These are phyloP conservation scores for Xiphorhynchus erythropygius DNA, from an alignment of 2,797 vertebrate species.

Conservation along the genomic window DNA sequence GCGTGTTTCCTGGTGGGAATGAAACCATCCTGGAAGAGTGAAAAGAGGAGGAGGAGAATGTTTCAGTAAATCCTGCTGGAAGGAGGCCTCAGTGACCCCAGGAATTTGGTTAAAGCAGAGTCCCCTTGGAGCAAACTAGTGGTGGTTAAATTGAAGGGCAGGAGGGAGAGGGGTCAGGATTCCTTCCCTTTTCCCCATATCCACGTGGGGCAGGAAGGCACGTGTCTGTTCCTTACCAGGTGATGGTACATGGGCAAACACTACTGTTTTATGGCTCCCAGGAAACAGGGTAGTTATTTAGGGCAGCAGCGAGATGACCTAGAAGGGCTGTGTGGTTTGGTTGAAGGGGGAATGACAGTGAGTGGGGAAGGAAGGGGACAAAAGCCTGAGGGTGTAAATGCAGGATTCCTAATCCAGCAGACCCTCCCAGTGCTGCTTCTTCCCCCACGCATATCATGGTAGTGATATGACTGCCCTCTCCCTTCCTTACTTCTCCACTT, in stretches of 20 bases:
- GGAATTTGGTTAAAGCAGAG: neutral
- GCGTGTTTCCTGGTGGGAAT: neutral
- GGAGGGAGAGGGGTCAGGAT: neutral
- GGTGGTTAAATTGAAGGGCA: neutral
- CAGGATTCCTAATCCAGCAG: neutral
- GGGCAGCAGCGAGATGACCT: neutral
- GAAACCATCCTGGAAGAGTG: neutral
- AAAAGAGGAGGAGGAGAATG: neutral
- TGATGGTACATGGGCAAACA: neutral
- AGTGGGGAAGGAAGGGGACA: neutral
- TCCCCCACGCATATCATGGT: accelerated
- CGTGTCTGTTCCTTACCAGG: accelerated
- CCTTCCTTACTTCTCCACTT: neutral
- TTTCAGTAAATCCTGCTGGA: neutral
- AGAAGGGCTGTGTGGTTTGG: neutral
- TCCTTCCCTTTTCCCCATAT: neutral
- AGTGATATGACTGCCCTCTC: neutral
- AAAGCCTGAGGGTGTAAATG: neutral
- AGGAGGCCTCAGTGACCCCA: neutral
- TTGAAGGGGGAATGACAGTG: neutral
- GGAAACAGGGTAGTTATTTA: neutral
- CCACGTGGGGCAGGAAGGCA: neutral
- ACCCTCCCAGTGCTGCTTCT: neutral
- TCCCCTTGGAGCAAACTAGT: neutral
- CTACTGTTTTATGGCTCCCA: accelerated